Percentiles rank a stretch among this genome's conserved stretches.
Evolutionary conservation across 2,888 invertebrate genomes (phyloP).

Genomic region (Ormyrus nitidulus): DNA sequence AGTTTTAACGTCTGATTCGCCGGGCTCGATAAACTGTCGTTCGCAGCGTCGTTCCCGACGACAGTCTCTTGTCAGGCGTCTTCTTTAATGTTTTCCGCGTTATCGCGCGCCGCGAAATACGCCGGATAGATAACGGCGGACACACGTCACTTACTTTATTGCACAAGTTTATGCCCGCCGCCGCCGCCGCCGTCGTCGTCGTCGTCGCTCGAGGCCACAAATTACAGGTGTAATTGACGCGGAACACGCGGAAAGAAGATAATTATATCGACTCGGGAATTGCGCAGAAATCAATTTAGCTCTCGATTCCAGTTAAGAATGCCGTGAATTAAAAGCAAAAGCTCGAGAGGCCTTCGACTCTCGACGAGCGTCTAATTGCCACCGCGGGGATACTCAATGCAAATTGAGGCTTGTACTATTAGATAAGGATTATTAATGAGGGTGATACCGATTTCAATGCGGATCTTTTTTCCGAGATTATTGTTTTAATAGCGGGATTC

Average conservation of each 20-base stretch:
- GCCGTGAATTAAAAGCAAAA: constrained; percentile 28
- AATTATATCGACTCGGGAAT: constrained; percentile 46
- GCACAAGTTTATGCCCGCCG: constrained; percentile 8
- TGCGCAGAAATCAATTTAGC: constrained; percentile 52
- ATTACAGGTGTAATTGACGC: constrained; percentile 56
- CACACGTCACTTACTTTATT: constrained; percentile 48
- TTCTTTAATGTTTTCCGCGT: constrained; percentile 54
- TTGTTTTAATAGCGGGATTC: constrained; percentile 33
- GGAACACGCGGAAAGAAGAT: constrained; percentile 39
- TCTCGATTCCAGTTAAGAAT: constrained; percentile 37
- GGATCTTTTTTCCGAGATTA: constrained; percentile 18
- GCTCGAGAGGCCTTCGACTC: background rate
- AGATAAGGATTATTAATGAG: constrained; percentile 43
- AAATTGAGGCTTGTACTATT: constrained; percentile 23
- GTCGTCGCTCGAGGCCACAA: constrained; percentile 24
- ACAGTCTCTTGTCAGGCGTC: constrained; percentile 50
- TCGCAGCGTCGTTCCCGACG: constrained; percentile 34
- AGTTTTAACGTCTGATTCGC: constrained; percentile 17
- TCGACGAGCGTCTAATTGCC: constrained; percentile 32
- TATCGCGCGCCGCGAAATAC: constrained; percentile 38
- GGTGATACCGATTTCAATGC: constrained; percentile 25
- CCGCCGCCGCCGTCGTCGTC: background rate
- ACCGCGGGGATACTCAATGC: constrained; percentile 30
- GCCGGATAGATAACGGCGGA: constrained; percentile 43
- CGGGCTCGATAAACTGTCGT: constrained; percentile 48